Percentiles rank a stretch among this genome's conserved stretches.
Evolutionary conservation across 2,888 invertebrate genomes (phyloP).

Genomic region (Lutraria lutraria): DNA sequence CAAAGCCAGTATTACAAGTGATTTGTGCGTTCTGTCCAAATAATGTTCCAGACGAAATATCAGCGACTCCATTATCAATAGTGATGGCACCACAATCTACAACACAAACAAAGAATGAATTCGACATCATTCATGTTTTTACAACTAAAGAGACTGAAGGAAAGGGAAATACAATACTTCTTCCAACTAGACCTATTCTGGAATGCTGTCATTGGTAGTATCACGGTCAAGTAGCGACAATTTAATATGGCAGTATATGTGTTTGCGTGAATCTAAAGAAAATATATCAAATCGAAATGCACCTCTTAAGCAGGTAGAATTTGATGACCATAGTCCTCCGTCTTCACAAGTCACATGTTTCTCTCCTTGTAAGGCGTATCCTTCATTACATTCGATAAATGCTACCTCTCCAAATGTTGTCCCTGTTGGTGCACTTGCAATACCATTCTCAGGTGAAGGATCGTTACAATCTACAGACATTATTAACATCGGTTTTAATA

Average conservation of each 20-base stretch:
- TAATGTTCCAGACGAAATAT: slow-evolving; percentile 24
- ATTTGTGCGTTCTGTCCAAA: slow-evolving; percentile 27
- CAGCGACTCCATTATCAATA: slow-evolving; percentile 28
- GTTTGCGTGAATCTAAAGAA: too few species aligned
- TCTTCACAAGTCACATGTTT: slow-evolving; percentile 25
- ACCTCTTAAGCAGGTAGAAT: slow-evolving; percentile 20
- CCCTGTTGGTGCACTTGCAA: slow-evolving; percentile 20
- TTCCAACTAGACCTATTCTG: too few species aligned
- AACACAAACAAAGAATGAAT: neutral
- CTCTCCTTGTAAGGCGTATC: slow-evolving; percentile 34
- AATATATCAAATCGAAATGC: neutral
- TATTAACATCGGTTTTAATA: neutral
- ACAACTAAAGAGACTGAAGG: too few species aligned
- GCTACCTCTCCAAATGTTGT: slow-evolving; percentile 37
- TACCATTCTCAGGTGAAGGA: slow-evolving; percentile 35
- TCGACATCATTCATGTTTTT: too few species aligned
- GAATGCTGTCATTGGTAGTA: too few species aligned
- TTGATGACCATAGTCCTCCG: slow-evolving; percentile 32
- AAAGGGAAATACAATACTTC: too few species aligned
- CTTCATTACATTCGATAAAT: slow-evolving; percentile 28
- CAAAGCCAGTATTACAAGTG: slow-evolving; percentile 42
- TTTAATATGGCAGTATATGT: too few species aligned
- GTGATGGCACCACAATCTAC: slow-evolving; percentile 49
- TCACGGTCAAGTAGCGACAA: too few species aligned
- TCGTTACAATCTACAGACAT: slow-evolving; percentile 1